These are phyloP conservation scores for Cyclura pinguis DNA, from an alignment of 2,797 vertebrate species.

Conservation along the genomic window DNA sequence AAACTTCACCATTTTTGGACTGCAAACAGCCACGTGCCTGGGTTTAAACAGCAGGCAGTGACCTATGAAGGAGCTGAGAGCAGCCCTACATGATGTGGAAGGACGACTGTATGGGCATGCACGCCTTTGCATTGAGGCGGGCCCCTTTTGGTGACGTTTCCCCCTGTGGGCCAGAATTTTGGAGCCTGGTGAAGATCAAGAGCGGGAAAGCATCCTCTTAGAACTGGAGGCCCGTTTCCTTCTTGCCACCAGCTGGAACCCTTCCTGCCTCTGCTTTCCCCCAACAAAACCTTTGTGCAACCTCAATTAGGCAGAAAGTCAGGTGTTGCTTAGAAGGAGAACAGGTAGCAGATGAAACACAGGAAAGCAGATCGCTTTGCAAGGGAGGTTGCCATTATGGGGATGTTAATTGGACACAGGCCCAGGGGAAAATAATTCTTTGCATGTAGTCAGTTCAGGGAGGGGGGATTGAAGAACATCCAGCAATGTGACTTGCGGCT, in stretches of 20 bases:
- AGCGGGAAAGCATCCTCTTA: constrained; percentile 39
- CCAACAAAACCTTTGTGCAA: constrained; percentile 29
- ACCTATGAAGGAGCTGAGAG: constrained; percentile 59
- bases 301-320: not conserved
- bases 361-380: not conserved
- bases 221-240: not conserved
- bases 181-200: constrained; percentile 46
- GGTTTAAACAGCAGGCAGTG: constrained; percentile 68
- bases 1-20: constrained; percentile 35
- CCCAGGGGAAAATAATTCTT: constrained; percentile 3
- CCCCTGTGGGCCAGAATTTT: constrained; percentile 41
- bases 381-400: not conserved
- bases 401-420: not conserved
- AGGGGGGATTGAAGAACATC: not conserved
- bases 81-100: constrained; percentile 18
- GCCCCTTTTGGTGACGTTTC: constrained; percentile 55
- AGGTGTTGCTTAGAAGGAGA: constrained; percentile 7
- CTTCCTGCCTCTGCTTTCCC: not conserved
- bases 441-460: not conserved
- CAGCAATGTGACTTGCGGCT: not conserved
- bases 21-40: constrained; percentile 54
- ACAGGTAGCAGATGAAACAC: constrained; percentile 11
- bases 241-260: constrained; percentile 13
- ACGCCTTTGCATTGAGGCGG: constrained; percentile 62
- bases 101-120: constrained; percentile 26